These are phyloP conservation scores for Protaetia brevitarsis DNA, from an alignment of 1,140 invertebrate genomes.

Conservation along the genomic window DNA sequence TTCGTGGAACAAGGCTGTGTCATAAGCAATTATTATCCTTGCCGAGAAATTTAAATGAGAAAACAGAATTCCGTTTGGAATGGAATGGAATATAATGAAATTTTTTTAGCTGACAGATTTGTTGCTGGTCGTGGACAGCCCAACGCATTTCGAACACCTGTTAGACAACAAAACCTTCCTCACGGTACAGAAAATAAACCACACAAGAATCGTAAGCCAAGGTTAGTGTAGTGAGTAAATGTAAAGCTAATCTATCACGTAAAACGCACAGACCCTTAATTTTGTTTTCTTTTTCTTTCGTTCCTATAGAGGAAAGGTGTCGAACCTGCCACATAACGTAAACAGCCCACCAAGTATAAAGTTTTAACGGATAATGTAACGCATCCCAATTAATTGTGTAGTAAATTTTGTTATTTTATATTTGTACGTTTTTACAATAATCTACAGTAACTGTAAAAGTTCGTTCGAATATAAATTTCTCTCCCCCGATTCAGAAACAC, in stretches of 20 bases:
- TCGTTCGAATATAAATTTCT: conserved; percentile 20
- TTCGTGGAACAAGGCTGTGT: no score
- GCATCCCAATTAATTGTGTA: neutral
- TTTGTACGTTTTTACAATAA: conserved; percentile 27
- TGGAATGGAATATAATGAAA: neutral
- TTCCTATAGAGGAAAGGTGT: conserved; percentile 33
- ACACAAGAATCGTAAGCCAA: conserved; percentile 36
- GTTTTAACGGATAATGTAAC: neutral
- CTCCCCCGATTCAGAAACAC: conserved; percentile 16
- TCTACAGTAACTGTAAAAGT: conserved; percentile 7
- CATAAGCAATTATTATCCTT: no score
- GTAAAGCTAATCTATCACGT: no score
- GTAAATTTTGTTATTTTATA: conserved; percentile 21
- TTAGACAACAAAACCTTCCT: conserved; percentile 28
- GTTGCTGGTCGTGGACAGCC: conserved; percentile 40
- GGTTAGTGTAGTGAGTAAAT: conserved; percentile 29
- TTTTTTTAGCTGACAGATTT: conserved; percentile 38
- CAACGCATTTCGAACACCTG: conserved; percentile 36
- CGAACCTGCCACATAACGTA: conserved; percentile 35
- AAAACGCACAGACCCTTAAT: neutral
- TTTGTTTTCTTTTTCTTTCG: conserved; percentile 20
- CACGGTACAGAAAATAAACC: conserved; percentile 29
- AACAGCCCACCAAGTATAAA: conserved; percentile 25
- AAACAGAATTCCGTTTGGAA: no score
- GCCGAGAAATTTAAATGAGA: no score